phyloP scores from a whole-genome alignment of 2,113 vertebrate species.

The Sialia sialis region DNA sequence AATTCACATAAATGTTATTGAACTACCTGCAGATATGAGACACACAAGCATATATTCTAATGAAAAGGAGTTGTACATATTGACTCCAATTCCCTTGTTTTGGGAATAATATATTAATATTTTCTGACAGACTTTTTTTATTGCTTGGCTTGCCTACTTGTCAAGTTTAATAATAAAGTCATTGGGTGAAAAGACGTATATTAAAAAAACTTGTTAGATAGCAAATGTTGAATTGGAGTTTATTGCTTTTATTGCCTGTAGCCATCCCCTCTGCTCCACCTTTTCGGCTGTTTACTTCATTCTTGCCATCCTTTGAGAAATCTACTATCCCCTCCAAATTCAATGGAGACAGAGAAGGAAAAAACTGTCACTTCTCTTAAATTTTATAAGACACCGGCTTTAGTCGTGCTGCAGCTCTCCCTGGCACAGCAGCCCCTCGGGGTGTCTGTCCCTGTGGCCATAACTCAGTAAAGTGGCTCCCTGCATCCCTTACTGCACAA shows the following conservation, averaged over 20 bases:
- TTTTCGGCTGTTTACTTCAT: neutral
- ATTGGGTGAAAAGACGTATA: neutral
- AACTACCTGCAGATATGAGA: conserved; percentile 28
- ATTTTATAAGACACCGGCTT: neutral
- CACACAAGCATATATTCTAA: neutral
- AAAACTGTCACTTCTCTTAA: neutral
- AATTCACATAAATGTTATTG: conserved; percentile 31
- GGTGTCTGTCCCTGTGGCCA: neutral
- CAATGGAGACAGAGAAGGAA: neutral
- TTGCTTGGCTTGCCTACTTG: conserved; percentile 14
- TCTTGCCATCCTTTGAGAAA: neutral
- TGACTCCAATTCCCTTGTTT: neutral
- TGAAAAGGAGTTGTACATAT: neutral
- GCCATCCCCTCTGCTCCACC: neutral
- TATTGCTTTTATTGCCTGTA: conserved; percentile 6
- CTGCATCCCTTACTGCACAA: neutral
- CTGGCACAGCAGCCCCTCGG: neutral
- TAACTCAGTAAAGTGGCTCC: neutral
- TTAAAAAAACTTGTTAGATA: conserved; percentile 34
- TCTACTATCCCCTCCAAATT: neutral
- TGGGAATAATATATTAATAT: neutral
- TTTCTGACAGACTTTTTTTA: conserved; percentile 21
- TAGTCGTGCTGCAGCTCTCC: neutral
- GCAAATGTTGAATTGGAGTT: neutral
- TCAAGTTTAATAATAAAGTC: conserved; percentile 49